Percentiles rank a stretch among this genome's conserved stretches.
phyloP scores from a whole-genome alignment of 1,140 invertebrate genomes.

The Linepithema humile region DNA sequence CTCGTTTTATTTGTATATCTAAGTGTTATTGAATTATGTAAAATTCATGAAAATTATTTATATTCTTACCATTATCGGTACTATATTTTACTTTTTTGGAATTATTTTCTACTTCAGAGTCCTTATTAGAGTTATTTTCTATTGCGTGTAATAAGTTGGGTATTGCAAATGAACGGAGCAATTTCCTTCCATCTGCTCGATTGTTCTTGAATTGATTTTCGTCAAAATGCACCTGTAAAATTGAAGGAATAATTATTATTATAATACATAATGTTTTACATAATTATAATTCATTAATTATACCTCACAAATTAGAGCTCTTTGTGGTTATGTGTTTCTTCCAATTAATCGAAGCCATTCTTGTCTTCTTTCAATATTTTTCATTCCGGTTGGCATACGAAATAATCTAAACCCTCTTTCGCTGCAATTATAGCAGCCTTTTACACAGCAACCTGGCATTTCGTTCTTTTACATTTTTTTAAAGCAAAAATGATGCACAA shows the following conservation, averaged over 20 bases:
- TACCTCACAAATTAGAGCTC: background rate
- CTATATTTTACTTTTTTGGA: background rate
- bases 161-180: background rate
- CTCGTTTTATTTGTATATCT: background rate
- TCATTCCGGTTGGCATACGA: background rate
- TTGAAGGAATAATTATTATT: background rate
- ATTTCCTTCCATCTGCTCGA: background rate
- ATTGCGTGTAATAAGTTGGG: background rate
- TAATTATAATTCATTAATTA: conserved; percentile 7
- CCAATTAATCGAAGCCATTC: background rate
- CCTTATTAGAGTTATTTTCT: too few relatives aligned
- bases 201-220: background rate
- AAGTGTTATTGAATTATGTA: background rate
- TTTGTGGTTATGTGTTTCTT: background rate
- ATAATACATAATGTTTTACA: background rate
- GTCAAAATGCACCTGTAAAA: background rate
- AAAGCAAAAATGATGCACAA: too few relatives aligned
- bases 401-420: background rate
- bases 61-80: background rate
- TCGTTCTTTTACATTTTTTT: background rate
- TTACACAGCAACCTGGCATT: background rate
- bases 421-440: background rate
- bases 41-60: too few relatives aligned
- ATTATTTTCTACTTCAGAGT: background rate
- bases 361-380: background rate